phyloP scores from a whole-genome alignment of 2,113 vertebrate genomes.

The Prolemur simus region DNA sequence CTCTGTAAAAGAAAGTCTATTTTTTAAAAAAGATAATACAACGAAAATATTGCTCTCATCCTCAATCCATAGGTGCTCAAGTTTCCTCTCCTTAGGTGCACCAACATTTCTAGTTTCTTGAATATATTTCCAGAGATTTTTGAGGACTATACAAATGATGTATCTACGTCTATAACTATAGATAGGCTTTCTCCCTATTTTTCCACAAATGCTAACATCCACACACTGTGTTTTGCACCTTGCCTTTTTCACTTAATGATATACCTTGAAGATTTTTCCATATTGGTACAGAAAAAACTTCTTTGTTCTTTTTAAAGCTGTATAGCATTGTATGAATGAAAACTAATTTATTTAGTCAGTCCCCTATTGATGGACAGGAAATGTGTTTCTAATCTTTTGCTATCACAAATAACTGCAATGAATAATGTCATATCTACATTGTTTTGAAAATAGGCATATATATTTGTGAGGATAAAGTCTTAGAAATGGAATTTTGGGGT shows the following conservation, averaged over 20 bases:
- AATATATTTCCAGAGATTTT: background rate
- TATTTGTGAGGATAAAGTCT: background rate
- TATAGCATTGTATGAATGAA: background rate
- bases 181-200: background rate
- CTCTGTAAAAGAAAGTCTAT: background rate
- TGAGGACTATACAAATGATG: background rate
- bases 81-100: background rate
- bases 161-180: background rate
- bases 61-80: background rate
- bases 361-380: background rate
- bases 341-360: conserved; percentile 1
- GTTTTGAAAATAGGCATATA: background rate
- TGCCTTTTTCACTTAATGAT: background rate
- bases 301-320: background rate
- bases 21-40: background rate
- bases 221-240: background rate
- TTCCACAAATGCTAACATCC: background rate
- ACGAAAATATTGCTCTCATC: background rate
- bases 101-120: background rate
- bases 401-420: background rate
- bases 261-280: background rate
- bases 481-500: background rate
- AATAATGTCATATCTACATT: background rate
- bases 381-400: background rate
- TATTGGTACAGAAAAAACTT: background rate